Conservation (phyloP, 2,113 vertebrate genomes). For the Eurypyga helias region DNA sequence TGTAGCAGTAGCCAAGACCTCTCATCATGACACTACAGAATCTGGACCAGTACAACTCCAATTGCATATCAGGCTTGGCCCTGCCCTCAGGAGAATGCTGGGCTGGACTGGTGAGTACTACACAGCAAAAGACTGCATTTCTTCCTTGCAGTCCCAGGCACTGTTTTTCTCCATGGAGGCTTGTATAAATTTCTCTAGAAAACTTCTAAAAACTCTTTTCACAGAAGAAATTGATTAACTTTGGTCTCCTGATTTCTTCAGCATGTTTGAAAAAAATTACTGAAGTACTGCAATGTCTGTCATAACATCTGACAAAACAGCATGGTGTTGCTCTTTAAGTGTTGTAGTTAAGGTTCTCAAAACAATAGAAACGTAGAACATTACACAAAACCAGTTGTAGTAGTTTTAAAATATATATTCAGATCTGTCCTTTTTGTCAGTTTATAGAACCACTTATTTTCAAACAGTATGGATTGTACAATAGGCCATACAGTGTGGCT, state of each 20-base stretch:
- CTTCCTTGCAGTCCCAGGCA: neutral
- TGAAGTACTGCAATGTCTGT: too few relatives aligned
- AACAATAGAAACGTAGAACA: constrained; percentile 63
- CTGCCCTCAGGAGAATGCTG: neutral
- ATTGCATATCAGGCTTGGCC: neutral
- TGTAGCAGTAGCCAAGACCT: neutral
- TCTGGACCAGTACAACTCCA: neutral
- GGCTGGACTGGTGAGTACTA: neutral
- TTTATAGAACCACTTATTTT: constrained; percentile 25
- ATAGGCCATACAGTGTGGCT: neutral
- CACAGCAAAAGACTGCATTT: neutral
- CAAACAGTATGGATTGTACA: constrained; percentile 21
- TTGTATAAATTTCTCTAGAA: neutral
- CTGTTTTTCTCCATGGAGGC: neutral
- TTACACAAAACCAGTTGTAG: neutral
- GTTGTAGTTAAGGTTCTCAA: constrained; percentile 67
- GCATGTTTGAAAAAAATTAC: too few relatives aligned
- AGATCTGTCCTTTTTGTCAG: constrained; percentile 38
- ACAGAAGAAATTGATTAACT: neutral
- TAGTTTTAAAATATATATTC: constrained; percentile 48
- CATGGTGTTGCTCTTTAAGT: constrained; percentile 71
- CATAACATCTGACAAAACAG: neutral
- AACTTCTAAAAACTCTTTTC: neutral
- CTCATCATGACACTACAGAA: neutral
- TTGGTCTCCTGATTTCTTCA: too few relatives aligned